Evolutionary conservation across 2,888 invertebrate genomes (phyloP).

Genomic region (Drosophila longiperda): DNA sequence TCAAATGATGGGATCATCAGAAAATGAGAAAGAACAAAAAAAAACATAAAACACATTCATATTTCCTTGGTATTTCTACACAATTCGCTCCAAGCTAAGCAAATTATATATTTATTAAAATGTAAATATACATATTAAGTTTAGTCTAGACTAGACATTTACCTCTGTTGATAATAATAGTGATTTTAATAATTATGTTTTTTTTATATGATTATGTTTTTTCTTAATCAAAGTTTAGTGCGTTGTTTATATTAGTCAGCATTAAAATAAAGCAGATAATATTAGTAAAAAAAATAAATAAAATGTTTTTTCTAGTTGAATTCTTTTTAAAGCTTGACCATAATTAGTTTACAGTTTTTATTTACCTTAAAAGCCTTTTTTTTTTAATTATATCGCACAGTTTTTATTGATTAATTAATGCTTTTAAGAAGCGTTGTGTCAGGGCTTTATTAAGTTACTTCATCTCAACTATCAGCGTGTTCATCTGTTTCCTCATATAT

Average conservation of each 20-base stretch:
- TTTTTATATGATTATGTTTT: not conserved
- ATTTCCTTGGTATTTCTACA: constrained; percentile 2
- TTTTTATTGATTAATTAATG: not conserved
- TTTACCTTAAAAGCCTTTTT: not conserved
- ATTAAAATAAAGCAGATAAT: not conserved
- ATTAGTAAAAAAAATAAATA: not conserved
- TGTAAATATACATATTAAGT: not conserved
- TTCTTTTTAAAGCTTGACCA: not conserved
- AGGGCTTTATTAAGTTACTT: constrained; percentile 41
- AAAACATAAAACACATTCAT: not conserved
- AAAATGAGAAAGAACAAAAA: not conserved
- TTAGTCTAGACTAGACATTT: not conserved
- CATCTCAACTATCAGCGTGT: constrained; percentile 43
- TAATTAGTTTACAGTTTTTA: not conserved
- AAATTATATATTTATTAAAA: constrained; percentile 5
- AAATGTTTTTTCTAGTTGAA: not conserved
- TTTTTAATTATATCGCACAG: not conserved
- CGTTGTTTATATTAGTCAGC: not conserved
- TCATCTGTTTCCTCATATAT: constrained; percentile 47
- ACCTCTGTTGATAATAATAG: not conserved
- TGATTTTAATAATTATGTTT: not conserved
- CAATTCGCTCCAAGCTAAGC: not conserved
- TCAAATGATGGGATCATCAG: constrained; percentile 1
- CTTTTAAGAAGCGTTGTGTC: constrained; percentile 16
- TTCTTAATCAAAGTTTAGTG: not conserved